These are phyloP conservation scores for Eucera pruinosa DNA, from an alignment of 2,888 invertebrate species.

Conservation along the genomic window DNA sequence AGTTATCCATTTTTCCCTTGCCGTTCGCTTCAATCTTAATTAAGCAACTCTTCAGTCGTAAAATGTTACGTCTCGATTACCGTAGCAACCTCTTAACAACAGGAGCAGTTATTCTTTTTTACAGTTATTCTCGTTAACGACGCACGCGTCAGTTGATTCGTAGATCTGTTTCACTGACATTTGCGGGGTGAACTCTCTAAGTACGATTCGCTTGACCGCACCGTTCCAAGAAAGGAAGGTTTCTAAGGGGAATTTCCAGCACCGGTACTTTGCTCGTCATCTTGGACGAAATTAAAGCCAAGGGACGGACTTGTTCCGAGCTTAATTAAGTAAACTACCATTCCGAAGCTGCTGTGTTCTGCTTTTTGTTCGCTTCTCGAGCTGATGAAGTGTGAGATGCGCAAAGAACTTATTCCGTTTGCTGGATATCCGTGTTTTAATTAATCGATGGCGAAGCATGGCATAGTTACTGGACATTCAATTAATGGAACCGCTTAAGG, in stretches of 20 bases:
- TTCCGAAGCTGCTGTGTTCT: conserved; percentile 37
- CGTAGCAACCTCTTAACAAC: not conserved
- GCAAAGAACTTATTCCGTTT: conserved; percentile 34
- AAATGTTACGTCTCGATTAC: not conserved
- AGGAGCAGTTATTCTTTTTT: not conserved
- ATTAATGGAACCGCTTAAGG: conserved; percentile 17
- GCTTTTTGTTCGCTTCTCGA: conserved; percentile 45
- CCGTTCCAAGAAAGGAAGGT: conserved; percentile 49
- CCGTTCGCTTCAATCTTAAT: not conserved
- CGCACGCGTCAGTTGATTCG: conserved; percentile 35
- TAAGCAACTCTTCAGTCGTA: not conserved
- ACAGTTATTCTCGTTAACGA: conserved; percentile 46
- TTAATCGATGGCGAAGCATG: conserved; percentile 30
- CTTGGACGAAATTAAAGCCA: conserved; percentile 65
- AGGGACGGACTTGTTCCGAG: conserved; percentile 39
- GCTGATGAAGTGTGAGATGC: conserved; percentile 38
- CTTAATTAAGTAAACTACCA: conserved; percentile 68
- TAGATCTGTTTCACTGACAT: conserved; percentile 47
- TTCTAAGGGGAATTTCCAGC: conserved; percentile 32
- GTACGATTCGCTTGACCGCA: conserved; percentile 63
- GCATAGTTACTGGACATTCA: not conserved
- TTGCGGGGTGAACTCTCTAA: conserved; percentile 39
- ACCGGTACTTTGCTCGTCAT: conserved; percentile 46
- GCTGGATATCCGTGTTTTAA: conserved; percentile 35
- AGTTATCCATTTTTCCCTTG: not conserved